Conservation (phyloP, 2,797 vertebrate species). For the Anguilla megastoma region DNA sequence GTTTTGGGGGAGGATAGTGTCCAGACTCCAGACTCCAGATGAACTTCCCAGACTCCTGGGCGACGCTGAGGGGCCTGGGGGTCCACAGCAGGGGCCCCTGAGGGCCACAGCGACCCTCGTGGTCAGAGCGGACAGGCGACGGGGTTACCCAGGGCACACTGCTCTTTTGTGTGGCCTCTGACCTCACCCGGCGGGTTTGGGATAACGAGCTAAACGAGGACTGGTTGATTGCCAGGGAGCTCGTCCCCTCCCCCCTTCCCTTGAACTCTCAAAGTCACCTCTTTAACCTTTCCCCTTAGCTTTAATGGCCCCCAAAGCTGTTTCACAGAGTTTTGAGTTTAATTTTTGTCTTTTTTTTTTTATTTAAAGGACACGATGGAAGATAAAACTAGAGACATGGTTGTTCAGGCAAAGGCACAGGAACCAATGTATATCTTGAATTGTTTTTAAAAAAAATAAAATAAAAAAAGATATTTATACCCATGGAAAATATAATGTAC, state of each 20-base stretch:
- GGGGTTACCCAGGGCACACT: not conserved
- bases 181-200: not conserved
- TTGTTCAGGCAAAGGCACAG: not conserved
- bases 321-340: not conserved
- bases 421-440: not conserved
- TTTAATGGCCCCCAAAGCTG: not conserved
- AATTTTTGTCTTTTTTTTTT: not conserved
- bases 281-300: not conserved
- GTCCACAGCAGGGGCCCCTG: not conserved
- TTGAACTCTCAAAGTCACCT: not conserved
- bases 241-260: not conserved
- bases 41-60: not conserved
- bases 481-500: not conserved
- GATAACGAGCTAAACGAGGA: not conserved
- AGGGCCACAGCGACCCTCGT: not conserved
- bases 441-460: not conserved
- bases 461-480: not conserved
- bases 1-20: not conserved
- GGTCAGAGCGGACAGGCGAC: slow-evolving; percentile 21
- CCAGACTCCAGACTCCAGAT: slow-evolving; percentile 22
- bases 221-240: not conserved
- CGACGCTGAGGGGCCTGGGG: not conserved
- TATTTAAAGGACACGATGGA: not conserved
- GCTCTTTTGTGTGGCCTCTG: not conserved
- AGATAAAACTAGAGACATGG: not conserved